These are phyloP conservation scores for Grus americana DNA, from an alignment of 2,113 vertebrate genomes.

Conservation along the genomic window DNA sequence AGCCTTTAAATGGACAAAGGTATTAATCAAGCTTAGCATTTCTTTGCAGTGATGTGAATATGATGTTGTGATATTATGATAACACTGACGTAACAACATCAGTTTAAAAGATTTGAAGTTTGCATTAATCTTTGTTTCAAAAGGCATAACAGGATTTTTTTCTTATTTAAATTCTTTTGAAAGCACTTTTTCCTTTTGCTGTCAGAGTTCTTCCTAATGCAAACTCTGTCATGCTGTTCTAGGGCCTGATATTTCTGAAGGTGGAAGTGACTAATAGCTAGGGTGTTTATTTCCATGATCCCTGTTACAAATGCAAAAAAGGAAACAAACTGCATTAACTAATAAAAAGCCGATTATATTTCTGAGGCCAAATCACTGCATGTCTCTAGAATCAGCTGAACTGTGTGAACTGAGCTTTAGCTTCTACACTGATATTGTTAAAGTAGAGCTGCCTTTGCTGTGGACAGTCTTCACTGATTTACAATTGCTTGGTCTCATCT, in stretches of 20 bases:
- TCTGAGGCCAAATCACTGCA: neutral
- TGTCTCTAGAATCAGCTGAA: neutral
- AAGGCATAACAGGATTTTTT: neutral
- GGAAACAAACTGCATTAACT: constrained; percentile 1
- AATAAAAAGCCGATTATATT: neutral
- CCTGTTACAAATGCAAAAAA: neutral
- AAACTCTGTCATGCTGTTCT: neutral
- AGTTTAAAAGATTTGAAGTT: neutral
- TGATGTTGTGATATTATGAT: neutral
- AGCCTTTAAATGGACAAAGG: neutral
- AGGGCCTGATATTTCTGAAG: neutral
- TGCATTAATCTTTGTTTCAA: neutral
- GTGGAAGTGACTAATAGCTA: constrained; percentile 56
- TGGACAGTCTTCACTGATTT: neutral
- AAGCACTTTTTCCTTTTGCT: neutral
- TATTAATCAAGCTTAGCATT: neutral
- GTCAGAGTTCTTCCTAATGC: neutral
- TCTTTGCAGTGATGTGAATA: neutral
- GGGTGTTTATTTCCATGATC: constrained; percentile 30
- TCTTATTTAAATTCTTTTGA: neutral
- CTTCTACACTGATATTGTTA: neutral
- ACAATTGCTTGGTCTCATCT: neutral
- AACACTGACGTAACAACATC: neutral
- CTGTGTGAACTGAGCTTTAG: neutral
- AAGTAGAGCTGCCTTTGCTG: neutral